Conservation (phyloP, 2,113 vertebrate species). For the Neofelis nebulosa region DNA sequence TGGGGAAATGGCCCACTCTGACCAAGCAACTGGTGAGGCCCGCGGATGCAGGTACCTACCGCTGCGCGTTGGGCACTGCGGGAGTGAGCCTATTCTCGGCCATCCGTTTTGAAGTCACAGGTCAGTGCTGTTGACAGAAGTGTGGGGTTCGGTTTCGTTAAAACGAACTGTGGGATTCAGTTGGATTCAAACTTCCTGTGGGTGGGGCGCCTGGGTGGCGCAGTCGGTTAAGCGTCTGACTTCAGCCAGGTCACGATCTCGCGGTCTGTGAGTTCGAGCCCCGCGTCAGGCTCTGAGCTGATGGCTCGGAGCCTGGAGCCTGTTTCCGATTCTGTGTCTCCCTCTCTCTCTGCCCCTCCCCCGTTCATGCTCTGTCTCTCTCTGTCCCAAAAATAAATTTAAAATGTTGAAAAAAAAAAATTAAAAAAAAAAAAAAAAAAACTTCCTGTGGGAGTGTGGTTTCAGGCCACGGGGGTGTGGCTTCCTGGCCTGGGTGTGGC, state of each 20-base stretch:
- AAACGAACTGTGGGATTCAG: not conserved
- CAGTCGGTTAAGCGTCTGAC: too few species aligned
- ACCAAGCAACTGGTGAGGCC: conserved; percentile 26
- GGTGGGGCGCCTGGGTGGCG: too few species aligned
- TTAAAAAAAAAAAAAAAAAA: too few species aligned
- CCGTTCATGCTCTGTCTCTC: too few species aligned
- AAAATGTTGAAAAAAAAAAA: too few species aligned
- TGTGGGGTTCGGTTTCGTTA: not conserved
- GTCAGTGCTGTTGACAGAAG: conserved; percentile 32
- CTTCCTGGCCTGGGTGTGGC: not conserved
- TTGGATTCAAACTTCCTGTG: not conserved
- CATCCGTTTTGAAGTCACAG: conserved; percentile 56
- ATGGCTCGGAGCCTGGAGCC: too few species aligned
- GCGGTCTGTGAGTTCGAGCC: too few species aligned
- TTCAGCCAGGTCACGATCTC: too few species aligned
- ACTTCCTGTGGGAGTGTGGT: not conserved
- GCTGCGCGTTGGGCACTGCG: conserved; percentile 49
- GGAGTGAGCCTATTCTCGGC: not conserved
- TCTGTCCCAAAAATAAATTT: too few species aligned
- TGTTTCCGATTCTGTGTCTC: too few species aligned
- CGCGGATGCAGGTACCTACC: not conserved
- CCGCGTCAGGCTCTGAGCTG: too few species aligned
- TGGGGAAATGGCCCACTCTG: conserved; percentile 12
- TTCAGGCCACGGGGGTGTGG: not conserved
- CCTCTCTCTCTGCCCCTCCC: too few species aligned